phyloP scores from a whole-genome alignment of 1,140 invertebrate species.

The Stegodyphus mimosarum region DNA sequence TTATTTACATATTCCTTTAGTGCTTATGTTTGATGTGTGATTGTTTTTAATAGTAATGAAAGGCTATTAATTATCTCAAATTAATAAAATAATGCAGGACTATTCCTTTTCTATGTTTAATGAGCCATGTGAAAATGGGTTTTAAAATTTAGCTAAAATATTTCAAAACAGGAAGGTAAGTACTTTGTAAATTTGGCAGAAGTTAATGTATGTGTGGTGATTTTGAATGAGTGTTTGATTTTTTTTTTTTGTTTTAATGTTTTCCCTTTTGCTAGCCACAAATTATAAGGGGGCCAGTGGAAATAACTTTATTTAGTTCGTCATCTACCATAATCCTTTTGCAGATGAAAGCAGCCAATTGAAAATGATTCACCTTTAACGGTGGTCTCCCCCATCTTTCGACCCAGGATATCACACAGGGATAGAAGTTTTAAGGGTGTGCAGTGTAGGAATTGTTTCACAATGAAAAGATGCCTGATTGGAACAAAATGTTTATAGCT shows the following conservation, averaged over 20 bases:
- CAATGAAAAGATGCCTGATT: not conserved
- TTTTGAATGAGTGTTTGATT: not conserved
- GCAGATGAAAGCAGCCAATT: slow-evolving; percentile 47
- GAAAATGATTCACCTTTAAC: slow-evolving; percentile 18
- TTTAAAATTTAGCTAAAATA: not conserved
- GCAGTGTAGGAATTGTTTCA: not conserved
- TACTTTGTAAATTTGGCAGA: not conserved
- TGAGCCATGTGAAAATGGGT: not conserved
- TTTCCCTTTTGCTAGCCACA: not conserved
- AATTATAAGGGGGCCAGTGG: slow-evolving; percentile 38
- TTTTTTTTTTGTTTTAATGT: not conserved
- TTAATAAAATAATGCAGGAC: too few relatives aligned
- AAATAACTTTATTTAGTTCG: slow-evolving; percentile 31
- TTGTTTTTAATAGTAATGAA: too few relatives aligned
- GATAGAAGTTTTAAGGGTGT: not conserved
- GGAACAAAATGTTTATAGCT: not conserved
- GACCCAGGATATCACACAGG: slow-evolving; percentile 4
- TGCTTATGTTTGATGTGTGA: too few relatives aligned
- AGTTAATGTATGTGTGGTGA: not conserved
- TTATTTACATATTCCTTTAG: too few relatives aligned
- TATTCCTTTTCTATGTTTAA: not conserved
- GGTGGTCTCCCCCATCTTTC: slow-evolving; percentile 2
- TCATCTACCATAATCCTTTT: slow-evolving; percentile 59
- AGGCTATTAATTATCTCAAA: too few relatives aligned
- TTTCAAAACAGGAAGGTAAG: too few relatives aligned